Evolutionary conservation across 2,113 vertebrate genomes (phyloP).

Genomic region (Gymnobelideus leadbeateri): DNA sequence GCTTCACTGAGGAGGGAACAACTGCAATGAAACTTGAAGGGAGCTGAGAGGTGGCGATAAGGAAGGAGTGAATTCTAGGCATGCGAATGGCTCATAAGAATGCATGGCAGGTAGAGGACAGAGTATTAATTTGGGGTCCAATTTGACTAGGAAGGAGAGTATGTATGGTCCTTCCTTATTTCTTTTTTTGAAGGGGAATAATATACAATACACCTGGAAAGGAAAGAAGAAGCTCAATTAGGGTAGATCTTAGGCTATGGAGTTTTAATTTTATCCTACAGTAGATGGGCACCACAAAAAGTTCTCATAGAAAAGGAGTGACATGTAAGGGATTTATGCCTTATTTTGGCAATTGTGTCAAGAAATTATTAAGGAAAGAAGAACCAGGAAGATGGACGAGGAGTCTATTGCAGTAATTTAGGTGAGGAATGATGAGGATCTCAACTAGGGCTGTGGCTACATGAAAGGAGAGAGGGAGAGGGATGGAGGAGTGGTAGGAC

Average conservation of each 20-base stretch:
- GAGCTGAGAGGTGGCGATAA: not conserved
- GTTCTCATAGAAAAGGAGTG: not conserved
- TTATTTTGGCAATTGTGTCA: not conserved
- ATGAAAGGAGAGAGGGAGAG: not conserved
- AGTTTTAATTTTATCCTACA: not conserved
- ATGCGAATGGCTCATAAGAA: not conserved
- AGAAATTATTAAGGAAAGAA: not conserved
- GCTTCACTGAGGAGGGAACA: not conserved
- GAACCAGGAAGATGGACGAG: not conserved
- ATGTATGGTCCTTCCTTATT: not conserved
- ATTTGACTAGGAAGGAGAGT: not conserved
- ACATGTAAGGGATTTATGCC: not conserved
- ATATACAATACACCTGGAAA: not conserved
- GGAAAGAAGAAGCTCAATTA: not conserved
- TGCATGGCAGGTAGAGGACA: not conserved
- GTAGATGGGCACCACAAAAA: not conserved
- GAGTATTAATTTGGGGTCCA: not conserved
- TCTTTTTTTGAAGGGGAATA: not conserved
- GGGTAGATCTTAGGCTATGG: not conserved
- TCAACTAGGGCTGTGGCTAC: not conserved
- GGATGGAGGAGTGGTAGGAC: not conserved
- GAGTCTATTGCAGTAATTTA: not conserved
- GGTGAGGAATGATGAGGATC: not conserved
- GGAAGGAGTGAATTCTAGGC: not conserved
- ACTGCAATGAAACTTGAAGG: not conserved